Evolutionary conservation across 2,113 vertebrate species (phyloP), one percentile per base, ranked within the genome.

Genomic region (Copsychus sechellarum): DNA sequence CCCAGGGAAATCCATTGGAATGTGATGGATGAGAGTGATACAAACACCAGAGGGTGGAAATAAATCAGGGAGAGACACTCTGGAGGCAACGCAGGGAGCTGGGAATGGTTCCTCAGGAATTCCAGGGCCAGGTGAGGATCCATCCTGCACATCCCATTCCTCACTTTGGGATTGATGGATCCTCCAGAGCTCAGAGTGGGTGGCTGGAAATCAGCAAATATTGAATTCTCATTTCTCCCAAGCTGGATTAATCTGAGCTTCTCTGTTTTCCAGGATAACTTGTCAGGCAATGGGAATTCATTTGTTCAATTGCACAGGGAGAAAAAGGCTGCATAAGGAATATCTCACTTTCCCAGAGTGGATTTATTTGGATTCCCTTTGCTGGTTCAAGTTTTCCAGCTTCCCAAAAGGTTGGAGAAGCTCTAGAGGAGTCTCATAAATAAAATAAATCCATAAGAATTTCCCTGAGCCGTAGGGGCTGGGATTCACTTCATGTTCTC

Each of bases 221-320:
- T 38, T 88, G 81, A 86, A 90, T 87, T 76, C 48, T 78, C 54
- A 3, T 93, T 79, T 73, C 79, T 42, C 40, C 87, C 58, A 26
- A 42, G 50, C 78, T 90, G 72, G 71, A 67, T 88, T 48, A 80
- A 96, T 89, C 72, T 6, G 16, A 81, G 90, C 54, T 61, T 58
- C 80, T 84, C 34, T 43, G 86, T 93, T 95, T 80, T 72, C 93
- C 67, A 61, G 91, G 81, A 76, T 42, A 86, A 91, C 87, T 73
- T 66, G 73, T 93, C 94, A 92, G 88, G 31, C 90, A 64, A 13
- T 90, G 73, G 66, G 64, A 94, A 81, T 38, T 89, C 58, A 47
- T 93, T 90, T 91, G 53, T 66, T 90, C 79, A 95, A 94, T 57
- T 71, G 58, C 71, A 86, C 56, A 79, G 87, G 76, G 51, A 14